phyloP scores from a whole-genome alignment of 1,140 invertebrate genomes.

The Sesamia nonagrioides region DNA sequence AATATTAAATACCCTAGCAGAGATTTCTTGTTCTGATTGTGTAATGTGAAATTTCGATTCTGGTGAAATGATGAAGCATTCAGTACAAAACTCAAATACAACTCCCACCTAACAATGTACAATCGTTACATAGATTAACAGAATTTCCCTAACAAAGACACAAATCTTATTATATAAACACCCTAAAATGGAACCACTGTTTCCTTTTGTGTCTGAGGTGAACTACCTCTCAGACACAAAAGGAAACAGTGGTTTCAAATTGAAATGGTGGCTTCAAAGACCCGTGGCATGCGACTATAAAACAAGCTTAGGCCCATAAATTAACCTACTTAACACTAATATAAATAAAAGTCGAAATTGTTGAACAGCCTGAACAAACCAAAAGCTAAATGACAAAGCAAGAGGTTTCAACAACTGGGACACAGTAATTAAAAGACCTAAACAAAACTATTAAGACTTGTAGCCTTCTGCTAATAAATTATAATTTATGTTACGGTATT shows the following conservation, averaged over 20 bases:
- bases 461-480: conserved; percentile 39
- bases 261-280: background rate
- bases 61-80: too few relatives aligned
- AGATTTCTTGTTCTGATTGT: too few relatives aligned
- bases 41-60: too few relatives aligned
- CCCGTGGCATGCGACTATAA: background rate
- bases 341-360: conserved; percentile 30
- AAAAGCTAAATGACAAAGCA: conserved; percentile 44
- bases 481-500: conserved; percentile 28
- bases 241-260: background rate
- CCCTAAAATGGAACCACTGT: background rate
- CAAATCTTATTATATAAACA: too few relatives aligned
- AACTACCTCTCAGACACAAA: background rate
- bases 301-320: background rate
- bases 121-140: too few relatives aligned
- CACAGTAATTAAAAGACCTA: conserved; percentile 48
- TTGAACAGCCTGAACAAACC: conserved; percentile 46
- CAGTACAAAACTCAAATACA: too few relatives aligned
- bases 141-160: too few relatives aligned
- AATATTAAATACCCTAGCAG: too few relatives aligned
- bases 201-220: too few relatives aligned
- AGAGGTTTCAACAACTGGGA: conserved; percentile 33
- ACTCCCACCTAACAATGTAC: too few relatives aligned
- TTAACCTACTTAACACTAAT: conserved; percentile 17
- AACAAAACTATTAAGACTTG: conserved; percentile 49